Evolutionary conservation across 1,140 invertebrate species (phyloP).

Genomic region (Aphis gossypii): DNA sequence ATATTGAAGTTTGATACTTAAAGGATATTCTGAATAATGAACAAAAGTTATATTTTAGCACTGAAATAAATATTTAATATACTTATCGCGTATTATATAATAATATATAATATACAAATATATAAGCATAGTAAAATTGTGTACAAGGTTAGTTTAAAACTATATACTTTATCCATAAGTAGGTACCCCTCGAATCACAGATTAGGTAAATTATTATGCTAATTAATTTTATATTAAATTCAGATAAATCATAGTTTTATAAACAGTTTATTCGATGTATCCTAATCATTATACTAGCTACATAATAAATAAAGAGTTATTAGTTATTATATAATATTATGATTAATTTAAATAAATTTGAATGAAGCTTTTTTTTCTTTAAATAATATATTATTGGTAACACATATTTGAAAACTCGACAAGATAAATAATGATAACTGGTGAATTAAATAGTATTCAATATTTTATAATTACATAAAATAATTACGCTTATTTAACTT

Average conservation of each 20-base stretch:
- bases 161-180: neutral
- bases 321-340: neutral
- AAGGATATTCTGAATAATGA: neutral
- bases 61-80: neutral
- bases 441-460: neutral
- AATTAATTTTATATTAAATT: neutral
- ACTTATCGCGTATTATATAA: neutral
- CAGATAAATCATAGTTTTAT: neutral
- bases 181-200: neutral
- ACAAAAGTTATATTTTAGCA: neutral
- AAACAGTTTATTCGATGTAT: neutral
- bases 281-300: neutral
- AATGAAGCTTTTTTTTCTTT: neutral
- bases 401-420: neutral
- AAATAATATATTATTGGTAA: neutral
- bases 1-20: neutral
- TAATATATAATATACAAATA: neutral
- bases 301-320: neutral
- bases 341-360: neutral
- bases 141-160: neutral
- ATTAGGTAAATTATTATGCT: neutral
- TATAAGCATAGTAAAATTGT: neutral
- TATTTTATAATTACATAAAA: neutral
- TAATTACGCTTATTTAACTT: neutral
- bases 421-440: neutral